Base-by-base conservation (phyloP, 2,888 invertebrate genomes). In the Agonum fuliginosum region DNA sequence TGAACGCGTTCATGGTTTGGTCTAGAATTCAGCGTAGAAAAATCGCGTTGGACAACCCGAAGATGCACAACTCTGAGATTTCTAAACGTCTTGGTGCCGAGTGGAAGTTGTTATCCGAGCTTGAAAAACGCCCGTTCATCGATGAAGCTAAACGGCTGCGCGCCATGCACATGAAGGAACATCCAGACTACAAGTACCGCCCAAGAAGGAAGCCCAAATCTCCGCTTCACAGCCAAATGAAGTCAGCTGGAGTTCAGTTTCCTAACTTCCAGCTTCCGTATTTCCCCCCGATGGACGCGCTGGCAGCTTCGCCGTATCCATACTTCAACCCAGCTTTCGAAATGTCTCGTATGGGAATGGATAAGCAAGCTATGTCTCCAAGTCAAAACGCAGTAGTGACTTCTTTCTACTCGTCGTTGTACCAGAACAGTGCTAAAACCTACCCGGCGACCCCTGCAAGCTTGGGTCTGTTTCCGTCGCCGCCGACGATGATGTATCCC, bases 1-100 rank as follows among this genome's bases (percentile, higher is more conserved):
- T 98, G 98, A 98, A 98, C 88, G 97, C 98, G 0, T 98, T 98
- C 88, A 98, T 98, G 97, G 97, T 96, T 27, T 97, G 97, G 97
- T 97, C 97, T 3, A 89, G 97, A 46, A 93, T 96, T 43, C 97
- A 97, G 86, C 89, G 97, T 12, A 91, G 96, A 73, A 96, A 97
- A 87, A 97, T 98, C 84, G 96, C 97, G 0, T 92, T 95, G 87
- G 97, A 97, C 82, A 97, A 97, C 85, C 97, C 97, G 82, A 97
- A 94, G 86, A 95, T 95, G 95, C 95, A 95, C 86, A 95, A 95
- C 83, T 94, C 94, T 0, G 95, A 95, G 86, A 97, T 98, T 80
- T 96, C 95, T 19, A 98, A 97, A 85, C 89, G 96, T 10, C 89
- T 97, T 51, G 97, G 97, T 0, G 95, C 95, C 4, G 97, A 97